These are phyloP conservation scores for rabbit (Oryctolagus cuniculus) DNA, from an alignment of 2,113 vertebrate genomes.

Conservation along the genomic window mOryCun1.1 NC_091436.1:88010501-88011000, in stretches of 20 bases:
- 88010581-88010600: background rate
- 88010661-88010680: background rate
- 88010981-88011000: no score
- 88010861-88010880: background rate
- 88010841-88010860: background rate
- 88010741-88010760: background rate
- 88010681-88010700: background rate
- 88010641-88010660: background rate
- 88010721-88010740: background rate
- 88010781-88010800: background rate
- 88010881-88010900: background rate
- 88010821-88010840: background rate
- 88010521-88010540: constrained; percentile 5
- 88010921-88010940: background rate
- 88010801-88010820: background rate
- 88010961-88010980: background rate
- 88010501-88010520: background rate
- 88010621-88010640: background rate
- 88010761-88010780: background rate
- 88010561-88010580: background rate
- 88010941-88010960: background rate
- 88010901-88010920: background rate
- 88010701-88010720: background rate
- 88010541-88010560: background rate
- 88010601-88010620: background rate